A percentile compares a stretch with the other conserved stretches of the same genome.
Evolutionary conservation across 2,797 vertebrate species (phyloP).

Genomic region (Epinephelus coioides): DNA sequence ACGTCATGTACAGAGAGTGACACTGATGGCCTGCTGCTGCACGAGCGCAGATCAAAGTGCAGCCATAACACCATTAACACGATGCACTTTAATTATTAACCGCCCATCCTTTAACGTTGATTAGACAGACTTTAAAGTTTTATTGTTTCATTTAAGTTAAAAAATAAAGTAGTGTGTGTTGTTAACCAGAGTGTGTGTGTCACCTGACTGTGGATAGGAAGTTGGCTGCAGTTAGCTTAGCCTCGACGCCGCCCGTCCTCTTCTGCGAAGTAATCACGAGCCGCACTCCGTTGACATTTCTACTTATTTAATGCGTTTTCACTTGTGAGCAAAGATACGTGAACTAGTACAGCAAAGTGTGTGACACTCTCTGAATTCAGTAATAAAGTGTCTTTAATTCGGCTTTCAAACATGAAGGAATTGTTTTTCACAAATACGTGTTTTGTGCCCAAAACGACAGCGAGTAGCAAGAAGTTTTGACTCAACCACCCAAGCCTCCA

Average conservation of each 20-base stretch:
- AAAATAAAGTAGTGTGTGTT: neutral
- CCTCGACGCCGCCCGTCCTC: neutral
- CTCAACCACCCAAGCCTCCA: neutral
- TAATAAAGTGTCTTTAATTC: fast-evolving
- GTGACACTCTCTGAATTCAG: fast-evolving
- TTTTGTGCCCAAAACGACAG: neutral
- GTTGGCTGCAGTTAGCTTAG: neutral
- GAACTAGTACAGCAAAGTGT: fast-evolving
- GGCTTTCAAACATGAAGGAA: neutral
- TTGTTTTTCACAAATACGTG: neutral
- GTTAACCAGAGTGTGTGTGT: neutral
- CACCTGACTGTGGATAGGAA: neutral
- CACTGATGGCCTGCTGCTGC: neutral
- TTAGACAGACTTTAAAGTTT: no score
- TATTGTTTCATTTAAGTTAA: neutral
- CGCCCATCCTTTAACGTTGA: fast-evolving
- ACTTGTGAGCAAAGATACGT: fast-evolving
- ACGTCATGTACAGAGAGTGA: no score
- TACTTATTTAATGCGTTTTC: neutral
- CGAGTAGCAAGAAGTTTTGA: no score
- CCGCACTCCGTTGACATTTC: neutral
- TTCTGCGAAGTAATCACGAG: fast-evolving
- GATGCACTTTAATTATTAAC: neutral
- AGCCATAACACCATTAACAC: neutral
- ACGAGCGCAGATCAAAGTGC: constrained; percentile 2